A percentile compares a stretch with the other conserved stretches of the same genome.
Evolutionary conservation across 1,140 invertebrate genomes (phyloP).

Genomic region (Calycopis cecrops): DNA sequence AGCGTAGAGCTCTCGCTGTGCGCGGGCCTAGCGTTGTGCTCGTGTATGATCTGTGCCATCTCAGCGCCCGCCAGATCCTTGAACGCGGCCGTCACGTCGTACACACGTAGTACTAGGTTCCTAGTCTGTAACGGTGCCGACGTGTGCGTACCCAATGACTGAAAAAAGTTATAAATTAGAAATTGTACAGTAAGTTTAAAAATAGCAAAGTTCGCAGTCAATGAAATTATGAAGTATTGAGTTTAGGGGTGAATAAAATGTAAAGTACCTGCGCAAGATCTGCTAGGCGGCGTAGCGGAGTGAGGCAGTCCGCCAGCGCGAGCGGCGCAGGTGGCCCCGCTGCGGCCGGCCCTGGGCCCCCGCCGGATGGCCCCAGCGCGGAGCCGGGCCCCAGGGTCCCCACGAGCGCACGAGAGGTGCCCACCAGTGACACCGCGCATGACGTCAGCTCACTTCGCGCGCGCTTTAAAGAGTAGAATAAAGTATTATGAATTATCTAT

Average conservation of each 20-base stretch:
- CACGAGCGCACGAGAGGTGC: conserved; percentile 88
- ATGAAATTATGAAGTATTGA: too few species aligned
- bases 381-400: conserved; percentile 81
- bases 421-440: conserved; percentile 87
- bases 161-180: conserved; percentile 36
- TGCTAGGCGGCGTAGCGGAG: conserved; percentile 79
- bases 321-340: conserved; percentile 75
- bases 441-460: conserved; percentile 86
- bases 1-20: conserved; percentile 61
- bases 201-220: background rate
- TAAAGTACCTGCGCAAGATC: conserved; percentile 77
- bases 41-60: conserved; percentile 72
- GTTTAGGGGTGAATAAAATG: too few species aligned
- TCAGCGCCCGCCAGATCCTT: conserved; percentile 79
- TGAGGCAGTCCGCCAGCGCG: conserved; percentile 82
- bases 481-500: background rate
- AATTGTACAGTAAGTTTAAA: background rate
- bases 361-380: conserved; percentile 70
- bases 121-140: conserved; percentile 86
- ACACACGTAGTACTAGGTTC: conserved; percentile 86
- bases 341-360: conserved; percentile 71
- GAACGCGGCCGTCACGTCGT: conserved; percentile 87
- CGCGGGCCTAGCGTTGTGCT: conserved; percentile 58
- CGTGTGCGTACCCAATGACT: conserved; percentile 83
- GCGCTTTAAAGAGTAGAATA: conserved; percentile 53